Evolutionary conservation across 2,888 invertebrate species (phyloP).

Genomic region (Brenthis hecate): DNA sequence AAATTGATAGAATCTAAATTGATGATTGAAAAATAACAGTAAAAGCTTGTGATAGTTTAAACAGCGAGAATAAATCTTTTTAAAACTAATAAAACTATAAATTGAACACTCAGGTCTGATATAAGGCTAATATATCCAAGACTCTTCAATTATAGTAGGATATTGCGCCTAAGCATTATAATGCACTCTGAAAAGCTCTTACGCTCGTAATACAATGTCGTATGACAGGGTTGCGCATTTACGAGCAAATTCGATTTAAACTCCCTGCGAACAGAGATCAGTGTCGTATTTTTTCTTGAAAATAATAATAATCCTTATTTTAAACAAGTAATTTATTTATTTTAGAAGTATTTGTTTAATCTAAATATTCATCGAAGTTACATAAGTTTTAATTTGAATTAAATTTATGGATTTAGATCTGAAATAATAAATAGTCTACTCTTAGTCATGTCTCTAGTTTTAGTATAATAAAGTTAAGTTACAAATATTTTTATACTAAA

Average conservation of each 20-base stretch:
- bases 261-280: neutral
- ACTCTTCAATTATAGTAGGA: constrained; percentile 15
- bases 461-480: too few species aligned
- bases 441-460: too few species aligned
- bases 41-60: neutral
- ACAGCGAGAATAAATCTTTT: neutral
- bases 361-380: too few species aligned
- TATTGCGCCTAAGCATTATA: constrained; percentile 24
- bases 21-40: too few species aligned
- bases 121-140: constrained; percentile 16
- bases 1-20: too few species aligned
- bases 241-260: constrained; percentile 21
- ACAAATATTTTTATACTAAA: too few species aligned
- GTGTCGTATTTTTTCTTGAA: neutral
- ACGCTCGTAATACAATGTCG: constrained; percentile 30
- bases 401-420: too few species aligned
- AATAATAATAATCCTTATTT: neutral
- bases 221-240: constrained; percentile 17
- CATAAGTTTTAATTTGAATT: too few species aligned
- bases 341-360: neutral
- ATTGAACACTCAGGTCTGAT: neutral
- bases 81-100: neutral
- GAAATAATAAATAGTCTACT: too few species aligned
- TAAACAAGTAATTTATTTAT: neutral
- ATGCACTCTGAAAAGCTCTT: constrained; percentile 26